Evolutionary conservation across 37 sponge, comb jelly and placozoan genomes (phyloP), one percentile per base, ranked within the genome.

Genomic region (Agelas oroides): DNA sequence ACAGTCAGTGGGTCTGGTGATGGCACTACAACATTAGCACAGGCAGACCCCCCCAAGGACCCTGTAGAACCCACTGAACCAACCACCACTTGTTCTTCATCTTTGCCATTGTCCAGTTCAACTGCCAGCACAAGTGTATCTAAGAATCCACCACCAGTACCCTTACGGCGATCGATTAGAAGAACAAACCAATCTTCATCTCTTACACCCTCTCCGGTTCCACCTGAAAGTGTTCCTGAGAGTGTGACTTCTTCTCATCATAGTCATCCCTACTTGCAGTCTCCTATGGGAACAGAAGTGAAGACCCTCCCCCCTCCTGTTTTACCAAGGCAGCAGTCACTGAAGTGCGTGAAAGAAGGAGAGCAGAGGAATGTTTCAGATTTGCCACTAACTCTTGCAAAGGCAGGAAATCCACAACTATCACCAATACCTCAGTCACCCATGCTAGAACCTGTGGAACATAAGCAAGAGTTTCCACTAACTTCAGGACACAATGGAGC

Each of bases 141-240:
- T 20, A 66, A 28, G 55, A 65, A 72, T 1, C 70, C 78, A 17
- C 78, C 86, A 27, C 77, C 86, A 32, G 70, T 77, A n/a, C 86
- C 86, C 27, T 2, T 28, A 21, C 53, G 86, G 65, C 32, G 30
- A 54, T 79, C 70, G 5, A 20, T 59, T 15, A 57, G 71, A 2
- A 36, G 73, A n/a, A 16, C 41, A 24, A 40, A 53, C 23, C 25
- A 55, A 18, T 69, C 77, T 37, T 30, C 77, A 2, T 52, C 73
- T 34, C n/a, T 53, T 24, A 5, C 73, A 5, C 41, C 41, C 73
- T 52, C 73, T 72, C 36, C 73, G 2, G 2, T 24, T 8, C 73
- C 46, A 46, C 46, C 46, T 46, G 46, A 46, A 46, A 12, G 46
- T 46, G 3, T 8, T 46, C 46, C 46, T 46, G 46, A 46, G 46